A percentile compares a stretch with the other conserved stretches of the same genome.
phyloP scores from a whole-genome alignment of 2,113 vertebrate genomes.

The Amazona vittata region DNA sequence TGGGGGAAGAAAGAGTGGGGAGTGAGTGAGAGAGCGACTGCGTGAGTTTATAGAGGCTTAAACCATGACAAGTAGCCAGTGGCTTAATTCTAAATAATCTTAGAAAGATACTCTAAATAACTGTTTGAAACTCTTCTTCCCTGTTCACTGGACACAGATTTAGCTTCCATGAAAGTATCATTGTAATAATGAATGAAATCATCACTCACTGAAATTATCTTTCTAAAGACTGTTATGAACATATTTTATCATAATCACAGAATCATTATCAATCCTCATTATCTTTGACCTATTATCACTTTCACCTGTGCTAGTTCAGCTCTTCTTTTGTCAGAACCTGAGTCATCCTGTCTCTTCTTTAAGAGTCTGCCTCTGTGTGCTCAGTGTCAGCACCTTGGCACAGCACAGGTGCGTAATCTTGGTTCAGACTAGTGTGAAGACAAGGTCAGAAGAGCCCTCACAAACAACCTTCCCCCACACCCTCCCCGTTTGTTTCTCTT shows the following conservation, averaged over 20 bases:
- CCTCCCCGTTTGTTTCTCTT: rapidly evolving
- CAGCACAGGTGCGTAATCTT: not conserved
- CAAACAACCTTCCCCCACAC: rapidly evolving
- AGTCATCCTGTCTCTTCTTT: not conserved
- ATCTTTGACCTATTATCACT: not conserved
- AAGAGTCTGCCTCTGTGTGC: not conserved
- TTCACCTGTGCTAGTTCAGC: not conserved
- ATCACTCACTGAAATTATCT: not conserved
- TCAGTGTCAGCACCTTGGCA: not conserved
- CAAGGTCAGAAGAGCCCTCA: not conserved
- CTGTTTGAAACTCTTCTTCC: not conserved
- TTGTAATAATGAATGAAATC: not conserved
- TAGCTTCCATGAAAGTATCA: not conserved
- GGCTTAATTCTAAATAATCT: not conserved
- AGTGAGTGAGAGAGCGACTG: too few relatives aligned
- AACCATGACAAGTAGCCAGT: too few relatives aligned
- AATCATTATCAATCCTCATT: not conserved
- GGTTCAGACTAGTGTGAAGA: not conserved
- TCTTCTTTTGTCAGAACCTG: not conserved
- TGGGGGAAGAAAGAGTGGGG: too few relatives aligned
- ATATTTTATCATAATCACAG: not conserved
- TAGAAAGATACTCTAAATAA: not conserved
- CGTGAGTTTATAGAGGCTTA: too few relatives aligned
- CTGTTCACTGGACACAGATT: not conserved
- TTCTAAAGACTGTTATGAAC: not conserved